phyloP scores from a whole-genome alignment of 2,888 invertebrate genomes.

The Phalera bucephala region DNA sequence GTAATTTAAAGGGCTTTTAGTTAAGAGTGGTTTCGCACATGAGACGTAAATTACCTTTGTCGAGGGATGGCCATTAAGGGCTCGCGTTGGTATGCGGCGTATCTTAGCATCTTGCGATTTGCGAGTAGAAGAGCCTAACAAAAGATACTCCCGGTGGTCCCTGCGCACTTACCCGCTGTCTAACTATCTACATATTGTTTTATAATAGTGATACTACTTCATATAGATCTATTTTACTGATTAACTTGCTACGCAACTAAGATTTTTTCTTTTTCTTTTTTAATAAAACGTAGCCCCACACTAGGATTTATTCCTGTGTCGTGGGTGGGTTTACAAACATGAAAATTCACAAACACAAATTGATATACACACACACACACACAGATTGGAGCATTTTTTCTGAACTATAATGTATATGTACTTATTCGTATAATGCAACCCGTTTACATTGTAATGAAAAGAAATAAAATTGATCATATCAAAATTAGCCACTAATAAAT shows the following conservation, averaged over 20 bases:
- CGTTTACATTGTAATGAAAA: conserved; percentile 19
- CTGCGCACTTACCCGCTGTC: conserved; percentile 52
- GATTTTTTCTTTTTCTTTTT: too few relatives aligned
- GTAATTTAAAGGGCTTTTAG: conserved; percentile 80
- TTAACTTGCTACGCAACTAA: conserved; percentile 9
- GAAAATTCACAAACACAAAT: too few relatives aligned
- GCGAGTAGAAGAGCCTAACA: conserved; percentile 70
- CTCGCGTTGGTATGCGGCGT: conserved; percentile 71
- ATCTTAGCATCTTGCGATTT: conserved; percentile 77
- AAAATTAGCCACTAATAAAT: conserved; percentile 59
- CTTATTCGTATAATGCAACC: too few relatives aligned
- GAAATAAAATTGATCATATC: conserved; percentile 36
- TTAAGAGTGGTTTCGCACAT: conserved; percentile 79
- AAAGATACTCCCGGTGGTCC: conserved; percentile 76
- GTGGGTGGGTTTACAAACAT: too few relatives aligned
- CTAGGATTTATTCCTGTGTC: too few relatives aligned
- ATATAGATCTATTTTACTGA: conserved; percentile 21
- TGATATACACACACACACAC: too few relatives aligned
- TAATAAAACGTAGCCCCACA: too few relatives aligned
- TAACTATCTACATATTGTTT: conserved; percentile 56
- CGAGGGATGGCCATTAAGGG: conserved; percentile 74
- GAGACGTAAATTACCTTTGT: conserved; percentile 77
- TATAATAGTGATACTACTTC: conserved; percentile 33
- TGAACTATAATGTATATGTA: too few relatives aligned
- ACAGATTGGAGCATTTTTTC: too few relatives aligned